phyloP scores from a whole-genome alignment of 2,797 vertebrate species.

The Sebastes hubbsi region DNA sequence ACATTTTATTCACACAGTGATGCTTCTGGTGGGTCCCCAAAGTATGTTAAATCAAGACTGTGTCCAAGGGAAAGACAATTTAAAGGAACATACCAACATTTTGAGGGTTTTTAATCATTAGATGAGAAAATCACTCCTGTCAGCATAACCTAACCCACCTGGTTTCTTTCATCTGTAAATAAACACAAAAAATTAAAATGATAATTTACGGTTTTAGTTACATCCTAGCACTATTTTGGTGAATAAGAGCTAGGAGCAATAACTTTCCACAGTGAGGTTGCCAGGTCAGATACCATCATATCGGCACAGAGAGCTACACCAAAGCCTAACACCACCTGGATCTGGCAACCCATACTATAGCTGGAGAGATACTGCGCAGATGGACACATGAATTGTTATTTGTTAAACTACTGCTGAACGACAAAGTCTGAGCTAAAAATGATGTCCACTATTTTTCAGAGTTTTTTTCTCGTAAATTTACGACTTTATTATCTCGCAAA shows the following conservation, averaged over 20 bases:
- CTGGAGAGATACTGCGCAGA: not conserved
- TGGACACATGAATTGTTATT: not conserved
- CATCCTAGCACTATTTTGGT: not conserved
- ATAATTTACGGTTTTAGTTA: not conserved
- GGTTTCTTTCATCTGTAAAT: not conserved
- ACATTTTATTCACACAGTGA: not conserved
- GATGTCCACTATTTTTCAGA: no score
- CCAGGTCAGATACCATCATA: not conserved
- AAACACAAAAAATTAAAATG: not conserved
- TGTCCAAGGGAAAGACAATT: not conserved
- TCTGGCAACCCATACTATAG: not conserved
- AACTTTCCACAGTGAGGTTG: not conserved
- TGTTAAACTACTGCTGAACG: not conserved
- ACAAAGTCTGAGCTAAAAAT: not conserved
- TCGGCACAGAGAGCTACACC: not conserved
- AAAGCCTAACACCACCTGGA: not conserved
- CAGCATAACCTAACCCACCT: not conserved
- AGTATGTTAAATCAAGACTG: constrained; percentile 3
- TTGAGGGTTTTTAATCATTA: not conserved
- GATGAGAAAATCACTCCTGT: not conserved
- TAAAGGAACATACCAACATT: not conserved
- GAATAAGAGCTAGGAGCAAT: not conserved
- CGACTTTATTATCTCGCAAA: not conserved
- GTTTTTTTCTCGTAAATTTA: not conserved
- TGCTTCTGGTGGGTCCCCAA: not conserved